These are phyloP conservation scores for Mormyrus proboscirostris DNA, from an alignment of 2,797 vertebrate species.

Conservation along the genomic window DNA sequence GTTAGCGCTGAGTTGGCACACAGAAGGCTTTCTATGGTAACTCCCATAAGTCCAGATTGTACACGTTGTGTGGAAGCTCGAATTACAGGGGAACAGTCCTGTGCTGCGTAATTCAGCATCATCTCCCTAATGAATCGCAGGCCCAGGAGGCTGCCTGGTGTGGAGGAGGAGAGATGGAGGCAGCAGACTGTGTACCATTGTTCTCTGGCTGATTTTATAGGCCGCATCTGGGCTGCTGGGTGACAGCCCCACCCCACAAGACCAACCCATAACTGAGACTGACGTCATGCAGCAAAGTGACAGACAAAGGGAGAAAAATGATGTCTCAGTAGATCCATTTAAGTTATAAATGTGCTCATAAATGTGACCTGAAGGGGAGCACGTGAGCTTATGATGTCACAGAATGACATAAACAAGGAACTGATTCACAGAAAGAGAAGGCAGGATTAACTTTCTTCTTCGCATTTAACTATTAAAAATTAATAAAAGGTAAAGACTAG, in stretches of 20 bases:
- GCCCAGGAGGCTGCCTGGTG: background rate
- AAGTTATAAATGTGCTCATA: background rate
- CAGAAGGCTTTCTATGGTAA: background rate
- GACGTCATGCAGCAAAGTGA: slow-evolving; percentile 22
- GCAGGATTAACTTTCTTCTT: background rate
- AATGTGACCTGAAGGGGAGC: background rate
- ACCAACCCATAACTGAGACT: slow-evolving; percentile 25
- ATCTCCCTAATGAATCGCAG: background rate
- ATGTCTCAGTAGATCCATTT: background rate
- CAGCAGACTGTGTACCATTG: slow-evolving; percentile 63
- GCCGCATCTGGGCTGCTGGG: slow-evolving; percentile 60
- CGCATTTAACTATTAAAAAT: background rate
- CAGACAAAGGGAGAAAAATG: background rate
- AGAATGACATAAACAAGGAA: background rate
- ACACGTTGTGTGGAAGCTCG: background rate
- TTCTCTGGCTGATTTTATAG: slow-evolving; percentile 49
- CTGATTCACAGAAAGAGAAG: background rate
- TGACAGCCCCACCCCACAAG: background rate
- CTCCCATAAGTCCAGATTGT: background rate
- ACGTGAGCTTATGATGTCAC: background rate
- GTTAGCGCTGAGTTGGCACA: background rate
- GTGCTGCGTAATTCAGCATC: background rate
- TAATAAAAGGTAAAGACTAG: background rate
- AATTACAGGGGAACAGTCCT: background rate
- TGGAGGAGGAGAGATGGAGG: slow-evolving; percentile 16